Evolutionary conservation across 2,797 vertebrate species (phyloP), one percentile per base, ranked within the genome.

Genomic region (Austrolebias charrua): DNA sequence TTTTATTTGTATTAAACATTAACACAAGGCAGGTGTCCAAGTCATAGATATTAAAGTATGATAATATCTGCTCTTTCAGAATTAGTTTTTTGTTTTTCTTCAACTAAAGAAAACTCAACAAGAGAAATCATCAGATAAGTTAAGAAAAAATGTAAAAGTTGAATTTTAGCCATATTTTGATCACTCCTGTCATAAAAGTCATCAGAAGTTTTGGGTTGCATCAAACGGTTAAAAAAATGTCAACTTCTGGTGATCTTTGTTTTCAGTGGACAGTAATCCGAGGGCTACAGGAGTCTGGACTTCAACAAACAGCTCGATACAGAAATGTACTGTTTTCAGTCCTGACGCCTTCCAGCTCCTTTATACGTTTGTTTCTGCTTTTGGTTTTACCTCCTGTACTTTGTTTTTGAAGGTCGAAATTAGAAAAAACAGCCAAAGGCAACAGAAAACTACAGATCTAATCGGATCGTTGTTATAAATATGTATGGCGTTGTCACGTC

Each of bases 291-390:
- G 64, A 71, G 50, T 70, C 78, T 79, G 73, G 60, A 83, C 69
- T 73, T 58, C 55, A 60, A 76, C 55, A n/a, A 76, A 75, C 64
- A 80, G 77, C 74, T 68, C 79, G 69, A 84, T 69, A 55, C 70
- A 48, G 60, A 74, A 33, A 79, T 63, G 63, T 69, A 75, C 75
- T 62, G 69, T 79, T 86, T 87, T 80, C 79, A 85, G 69, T 74
- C 89, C 82, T 81, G 82, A 89, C 72, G 88, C 90, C 92, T 92
- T 92, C 90, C 89, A 82, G 66, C 75, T 80, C 75, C 70, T 70
- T 80, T 70, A 4, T 77, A 62, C 71, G 53, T 71, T 57, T 44
- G 18, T 59, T 12, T 67, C 47, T 71, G 63, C 69, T 76, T 66
- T 40, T 11, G 2, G 35, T 43, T 83, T 82, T 38, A 10, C 72